Evolutionary conservation across 2,888 invertebrate genomes (phyloP), one percentile per base, ranked within the genome.

Genomic region (Cephus spinipes): DNA sequence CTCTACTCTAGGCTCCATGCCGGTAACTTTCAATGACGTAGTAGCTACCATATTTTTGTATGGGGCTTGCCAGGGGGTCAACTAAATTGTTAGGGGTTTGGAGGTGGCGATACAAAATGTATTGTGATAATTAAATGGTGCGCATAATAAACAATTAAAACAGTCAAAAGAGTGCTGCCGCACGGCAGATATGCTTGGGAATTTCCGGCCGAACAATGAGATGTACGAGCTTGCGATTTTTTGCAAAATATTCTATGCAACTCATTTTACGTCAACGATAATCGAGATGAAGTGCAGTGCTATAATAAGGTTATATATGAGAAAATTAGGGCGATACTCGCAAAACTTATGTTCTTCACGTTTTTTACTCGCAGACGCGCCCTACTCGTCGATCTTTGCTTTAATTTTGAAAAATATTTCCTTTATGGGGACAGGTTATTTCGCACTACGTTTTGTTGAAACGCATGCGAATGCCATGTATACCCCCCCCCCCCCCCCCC

Each of bases 101-200:
- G 86, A 86, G 87, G 87, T 87, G 89, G 84, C 86, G 84, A 84
- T 85, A 84, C 85, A 81, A 85, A 85, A 88, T 88, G 87, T 86
- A 86, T 89, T 84, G 86, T 86, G 87, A 87, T 86, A 87, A 89
- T 86, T 87, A 84, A 89, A 87, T 85, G 88, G 86, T 90, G 89
- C 83, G 85, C 83, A 83, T 85, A 84, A 86, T 85, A 85, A 87
- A 85, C 87, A 85, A 84, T 83, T 87, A 83, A 86, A 81, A 79
- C 68, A 33, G 55, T 74, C 32, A 33, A 69, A 30, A 23, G 55
- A 69, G 23, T 32, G 69, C 71, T 69, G 76, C 76, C 23, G 71
- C 31, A 69, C 69, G 78, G 80, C 83, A 85, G 85, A 84, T 86
- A 88, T 33, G 32, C 71, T 33, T 23, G 23, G 9, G 9, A 23